A percentile compares a stretch with the other conserved stretches of the same genome.
phyloP scores from a whole-genome alignment of 2,888 invertebrate genomes.

The Maniola hyperantus region DNA sequence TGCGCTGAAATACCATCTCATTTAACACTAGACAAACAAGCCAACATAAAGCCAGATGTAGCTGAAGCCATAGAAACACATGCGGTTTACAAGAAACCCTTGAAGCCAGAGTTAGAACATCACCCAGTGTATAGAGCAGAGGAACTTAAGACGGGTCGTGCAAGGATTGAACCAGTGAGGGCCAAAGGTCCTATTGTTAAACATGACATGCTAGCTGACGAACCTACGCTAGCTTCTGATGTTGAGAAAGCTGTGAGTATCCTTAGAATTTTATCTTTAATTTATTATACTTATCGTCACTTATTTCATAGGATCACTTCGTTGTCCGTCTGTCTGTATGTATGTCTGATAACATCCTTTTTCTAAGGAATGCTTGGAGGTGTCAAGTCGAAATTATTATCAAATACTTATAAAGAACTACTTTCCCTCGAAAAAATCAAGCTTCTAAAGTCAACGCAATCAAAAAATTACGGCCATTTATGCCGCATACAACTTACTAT shows the following conservation, averaged over 20 bases:
- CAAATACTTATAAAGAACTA: no score
- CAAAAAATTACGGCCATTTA: no score
- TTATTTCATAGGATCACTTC: no score
- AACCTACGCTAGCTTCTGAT: slow-evolving; percentile 54
- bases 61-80: slow-evolving; percentile 53
- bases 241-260: slow-evolving; percentile 67
- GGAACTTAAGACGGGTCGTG: slow-evolving; percentile 58
- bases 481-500: no score
- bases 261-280: not conserved
- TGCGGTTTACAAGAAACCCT: slow-evolving; percentile 52
- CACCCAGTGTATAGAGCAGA: slow-evolving; percentile 67
- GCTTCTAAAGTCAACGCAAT: no score
- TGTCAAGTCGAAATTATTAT: no score
- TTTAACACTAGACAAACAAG: slow-evolving; percentile 53
- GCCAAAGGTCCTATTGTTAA: slow-evolving; percentile 58
- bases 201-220: slow-evolving; percentile 72
- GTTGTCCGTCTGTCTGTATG: no score
- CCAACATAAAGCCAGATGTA: slow-evolving; percentile 53
- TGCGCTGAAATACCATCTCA: slow-evolving; percentile 62
- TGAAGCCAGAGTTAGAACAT: slow-evolving; percentile 45
- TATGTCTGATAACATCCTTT: no score
- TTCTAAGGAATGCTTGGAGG: no score
- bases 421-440: no score
- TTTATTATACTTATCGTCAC: no score
- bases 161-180: slow-evolving; percentile 61